phyloP scores from a whole-genome alignment of 2,888 invertebrate species.

The Philereme transversata region DNA sequence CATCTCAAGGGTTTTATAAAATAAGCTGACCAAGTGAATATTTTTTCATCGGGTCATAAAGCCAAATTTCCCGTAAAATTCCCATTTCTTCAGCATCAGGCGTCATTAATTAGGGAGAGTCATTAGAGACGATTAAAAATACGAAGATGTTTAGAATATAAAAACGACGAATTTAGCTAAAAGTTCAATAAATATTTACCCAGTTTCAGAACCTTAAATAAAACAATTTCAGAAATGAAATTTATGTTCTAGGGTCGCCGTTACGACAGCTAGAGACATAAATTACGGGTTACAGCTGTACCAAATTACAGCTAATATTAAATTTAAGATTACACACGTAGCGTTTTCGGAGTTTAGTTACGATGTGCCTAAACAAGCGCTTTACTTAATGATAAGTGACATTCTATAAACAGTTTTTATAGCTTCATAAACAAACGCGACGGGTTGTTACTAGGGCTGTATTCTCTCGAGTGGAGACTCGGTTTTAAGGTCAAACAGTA shows the following conservation, averaged over 20 bases:
- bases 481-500: constrained; percentile 74
- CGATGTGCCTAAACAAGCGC: constrained; percentile 42
- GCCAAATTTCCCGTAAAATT: constrained; percentile 56
- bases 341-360: constrained; percentile 31
- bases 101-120: constrained; percentile 74
- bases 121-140: constrained; percentile 75
- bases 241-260: constrained; percentile 31
- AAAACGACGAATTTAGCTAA: constrained; percentile 53
- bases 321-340: constrained; percentile 46
- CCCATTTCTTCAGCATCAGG: constrained; percentile 64
- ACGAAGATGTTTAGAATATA: constrained; percentile 64
- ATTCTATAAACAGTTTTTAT: constrained; percentile 44
- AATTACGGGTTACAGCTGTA: constrained; percentile 45
- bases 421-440: constrained; percentile 65
- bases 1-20: constrained; percentile 15
- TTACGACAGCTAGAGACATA: constrained; percentile 41
- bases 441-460: constrained; percentile 38
- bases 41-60: constrained; percentile 36
- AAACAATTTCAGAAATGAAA: constrained; percentile 28
- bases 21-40: constrained; percentile 30
- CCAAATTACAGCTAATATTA: constrained; percentile 45
- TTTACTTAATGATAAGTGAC: constrained; percentile 38
- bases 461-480: constrained; percentile 45
- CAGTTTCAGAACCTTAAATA: constrained; percentile 21
- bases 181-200: constrained; percentile 29